Evolutionary conservation across 2,888 invertebrate genomes (phyloP), one percentile per base, ranked within the genome.

Genomic region (Drosophila leonis): DNA sequence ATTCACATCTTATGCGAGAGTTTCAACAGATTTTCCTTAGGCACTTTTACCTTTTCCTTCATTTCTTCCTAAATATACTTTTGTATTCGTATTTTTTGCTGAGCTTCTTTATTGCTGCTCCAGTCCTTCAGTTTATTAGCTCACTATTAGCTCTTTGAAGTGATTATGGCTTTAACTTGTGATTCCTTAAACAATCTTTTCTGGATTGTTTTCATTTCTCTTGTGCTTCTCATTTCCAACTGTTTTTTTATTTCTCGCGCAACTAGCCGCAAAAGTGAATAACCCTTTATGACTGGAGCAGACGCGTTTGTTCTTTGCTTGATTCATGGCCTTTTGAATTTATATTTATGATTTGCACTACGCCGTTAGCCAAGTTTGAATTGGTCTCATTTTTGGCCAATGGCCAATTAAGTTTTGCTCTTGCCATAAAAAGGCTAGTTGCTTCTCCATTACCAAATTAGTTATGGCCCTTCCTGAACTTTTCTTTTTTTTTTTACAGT

Each of bases 351-450:
- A 49, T 61, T 54, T 44, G 61, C 33, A 4, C 18, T 29, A 3
- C 39, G 35, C 54, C 52, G 55, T 59, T 52, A 15, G 63, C 61
- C 69, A 85, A 77, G 72, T 83, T 75, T 52, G 65, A 77, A 69
- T 81, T 80, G 66, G 70, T 64, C 75, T 83, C 69, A 87, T 75
- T 86, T 86, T 72, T 68, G 75, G 72, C 69, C 82, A 66, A 57
- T 60, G 72, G 83, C 82, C 88, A 87, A 87, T 84, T 75, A 87
- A 69, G 57, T 82, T 78, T 65, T 67, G 65, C 65, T 29, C 57
- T 46, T 44, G 29, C 49, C 42, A 18, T 29, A 31, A 51, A 59
- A 51, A 4, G 54, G 33, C 48, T 31, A 49, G 54, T 59, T 41
- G 10, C 9, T 15, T 9, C 13, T 24, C 37, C 78, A 64, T 64